Evolutionary conservation across 2,113 vertebrate genomes (phyloP).

Genomic region (Lanius collurio): DNA sequence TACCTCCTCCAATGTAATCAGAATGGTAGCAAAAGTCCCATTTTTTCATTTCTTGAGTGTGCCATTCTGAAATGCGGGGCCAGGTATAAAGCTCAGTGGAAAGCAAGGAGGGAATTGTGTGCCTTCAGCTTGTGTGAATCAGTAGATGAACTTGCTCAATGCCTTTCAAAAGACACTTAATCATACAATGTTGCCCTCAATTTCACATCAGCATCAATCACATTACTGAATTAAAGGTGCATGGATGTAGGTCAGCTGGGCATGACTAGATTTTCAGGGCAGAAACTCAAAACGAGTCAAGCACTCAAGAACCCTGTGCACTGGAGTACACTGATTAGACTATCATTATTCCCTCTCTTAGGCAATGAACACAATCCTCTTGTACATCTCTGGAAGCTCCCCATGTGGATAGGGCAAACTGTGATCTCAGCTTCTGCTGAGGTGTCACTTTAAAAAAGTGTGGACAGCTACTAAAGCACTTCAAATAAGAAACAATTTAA

Average conservation of each 20-base stretch:
- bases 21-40: background rate
- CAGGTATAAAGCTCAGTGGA: background rate
- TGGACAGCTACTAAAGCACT: background rate
- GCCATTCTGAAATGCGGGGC: accelerated
- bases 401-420: background rate
- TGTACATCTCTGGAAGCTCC: background rate
- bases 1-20: background rate
- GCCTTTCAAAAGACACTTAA: background rate
- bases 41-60: background rate
- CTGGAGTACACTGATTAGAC: background rate
- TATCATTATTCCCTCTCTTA: too few relatives aligned
- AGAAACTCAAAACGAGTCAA: background rate
- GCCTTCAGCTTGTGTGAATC: background rate
- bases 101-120: background rate
- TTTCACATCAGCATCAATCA: background rate
- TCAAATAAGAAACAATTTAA: background rate
- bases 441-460: background rate
- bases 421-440: background rate
- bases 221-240: background rate
- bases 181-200: background rate
- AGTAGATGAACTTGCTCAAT: background rate
- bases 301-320: background rate
- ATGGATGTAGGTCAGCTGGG: background rate
- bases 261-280: background rate
- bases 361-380: background rate